A percentile compares a stretch with the other conserved stretches of the same genome.
Evolutionary conservation across 2,888 invertebrate genomes (phyloP).

Genomic region (Vandiemenella viatica): DNA sequence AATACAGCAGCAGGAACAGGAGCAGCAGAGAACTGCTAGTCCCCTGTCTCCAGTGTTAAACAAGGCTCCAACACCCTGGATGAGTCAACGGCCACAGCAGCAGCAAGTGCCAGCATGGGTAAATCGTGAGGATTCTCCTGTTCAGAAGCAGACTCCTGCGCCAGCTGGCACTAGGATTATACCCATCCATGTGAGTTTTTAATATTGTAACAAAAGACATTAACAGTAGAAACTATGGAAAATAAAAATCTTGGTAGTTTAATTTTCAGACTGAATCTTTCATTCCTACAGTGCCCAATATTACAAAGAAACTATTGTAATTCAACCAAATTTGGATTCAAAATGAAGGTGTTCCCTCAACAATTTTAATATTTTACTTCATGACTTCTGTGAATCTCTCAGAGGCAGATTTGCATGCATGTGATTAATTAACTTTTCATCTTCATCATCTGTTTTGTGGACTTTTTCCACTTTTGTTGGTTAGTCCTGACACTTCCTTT

Average conservation of each 20-base stretch:
- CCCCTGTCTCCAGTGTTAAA: conserved; percentile 24
- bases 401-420: no score
- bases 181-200: conserved; percentile 17
- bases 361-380: no score
- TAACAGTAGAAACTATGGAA: neutral
- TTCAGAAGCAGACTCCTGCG: neutral
- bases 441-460: no score
- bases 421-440: no score
- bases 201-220: neutral
- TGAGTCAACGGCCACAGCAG: conserved; percentile 29
- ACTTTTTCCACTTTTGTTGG: no score
- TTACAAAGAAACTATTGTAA: no score
- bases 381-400: no score
- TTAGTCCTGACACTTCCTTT: no score
- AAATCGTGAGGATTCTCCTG: conserved; percentile 8
- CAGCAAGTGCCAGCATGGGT: conserved; percentile 34
- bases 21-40: conserved; percentile 30
- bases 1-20: conserved; percentile 30
- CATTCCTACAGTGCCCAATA: no score
- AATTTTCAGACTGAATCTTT: no score
- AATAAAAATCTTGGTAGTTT: neutral
- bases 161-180: conserved; percentile 16
- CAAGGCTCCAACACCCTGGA: conserved; percentile 46
- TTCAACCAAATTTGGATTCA: no score
- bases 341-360: no score